Percentiles rank a stretch among this genome's conserved stretches.
Evolutionary conservation across 92 coral and sea anemone genomes (phyloP).

Genomic region (Zoanthus solanderi): DNA sequence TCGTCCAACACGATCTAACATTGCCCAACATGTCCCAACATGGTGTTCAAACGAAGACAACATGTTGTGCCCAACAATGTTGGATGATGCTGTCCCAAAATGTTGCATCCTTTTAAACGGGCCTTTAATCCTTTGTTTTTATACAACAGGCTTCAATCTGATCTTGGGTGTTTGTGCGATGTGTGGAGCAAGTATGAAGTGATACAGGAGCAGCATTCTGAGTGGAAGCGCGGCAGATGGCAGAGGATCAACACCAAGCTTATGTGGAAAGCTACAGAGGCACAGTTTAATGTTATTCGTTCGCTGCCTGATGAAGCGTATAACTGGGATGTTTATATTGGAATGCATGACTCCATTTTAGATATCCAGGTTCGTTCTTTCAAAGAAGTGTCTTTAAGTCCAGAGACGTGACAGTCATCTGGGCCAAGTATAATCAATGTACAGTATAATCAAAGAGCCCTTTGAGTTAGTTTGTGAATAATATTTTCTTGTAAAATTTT

Average conservation of each 20-base stretch:
- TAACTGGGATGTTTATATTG: slow-evolving; percentile 92
- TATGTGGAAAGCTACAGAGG: slow-evolving; percentile 93
- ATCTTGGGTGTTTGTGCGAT: slow-evolving; percentile 92
- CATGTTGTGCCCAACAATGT: too few relatives aligned
- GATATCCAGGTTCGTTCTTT: slow-evolving; percentile 58
- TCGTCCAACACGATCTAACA: too few relatives aligned
- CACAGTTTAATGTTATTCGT: slow-evolving; percentile 79
- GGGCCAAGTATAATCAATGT: too few relatives aligned
- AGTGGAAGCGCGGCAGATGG: slow-evolving; percentile 99
- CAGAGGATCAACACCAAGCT: slow-evolving; percentile 95
- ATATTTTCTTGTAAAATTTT: neutral
- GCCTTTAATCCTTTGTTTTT: neutral
- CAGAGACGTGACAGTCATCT: too few relatives aligned
- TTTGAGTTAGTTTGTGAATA: too few relatives aligned
- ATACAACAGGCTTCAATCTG: slow-evolving; percentile 77
- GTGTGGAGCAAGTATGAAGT: slow-evolving; percentile 95
- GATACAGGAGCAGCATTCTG: slow-evolving; percentile 94
- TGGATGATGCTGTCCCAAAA: too few relatives aligned
- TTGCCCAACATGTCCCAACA: too few relatives aligned
- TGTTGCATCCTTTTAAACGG: too few relatives aligned
- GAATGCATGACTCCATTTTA: slow-evolving; percentile 87
- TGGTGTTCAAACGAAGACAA: too few relatives aligned
- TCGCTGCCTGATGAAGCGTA: slow-evolving; percentile 80
- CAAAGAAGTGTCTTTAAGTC: too few relatives aligned
- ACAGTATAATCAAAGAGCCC: too few relatives aligned